Conservation (phyloP, 2,797 vertebrate species). For the Cheirogaleus major region DNA sequence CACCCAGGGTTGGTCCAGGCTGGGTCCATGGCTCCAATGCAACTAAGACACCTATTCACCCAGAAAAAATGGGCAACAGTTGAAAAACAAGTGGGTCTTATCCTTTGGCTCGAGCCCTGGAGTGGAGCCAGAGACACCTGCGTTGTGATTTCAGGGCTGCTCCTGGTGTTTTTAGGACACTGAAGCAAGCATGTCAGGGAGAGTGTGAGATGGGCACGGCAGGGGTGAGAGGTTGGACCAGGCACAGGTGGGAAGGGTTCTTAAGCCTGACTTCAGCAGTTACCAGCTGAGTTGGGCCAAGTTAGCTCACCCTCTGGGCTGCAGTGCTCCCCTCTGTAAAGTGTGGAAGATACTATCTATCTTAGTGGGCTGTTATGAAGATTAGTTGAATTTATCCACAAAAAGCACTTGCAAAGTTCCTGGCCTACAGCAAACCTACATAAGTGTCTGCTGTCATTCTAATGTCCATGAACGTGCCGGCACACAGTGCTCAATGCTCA, state of each 20-base stretch:
- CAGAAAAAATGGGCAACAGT: not conserved
- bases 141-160: not conserved
- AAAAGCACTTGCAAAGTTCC: not conserved
- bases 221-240: not conserved
- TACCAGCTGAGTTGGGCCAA: too few species aligned
- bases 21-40: not conserved
- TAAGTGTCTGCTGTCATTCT: not conserved
- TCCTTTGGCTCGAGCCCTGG: not conserved
- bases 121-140: not conserved
- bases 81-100: not conserved
- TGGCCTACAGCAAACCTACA: not conserved
- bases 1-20: not conserved
- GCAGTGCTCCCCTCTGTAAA: not conserved
- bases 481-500: not conserved
- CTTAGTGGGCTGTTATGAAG: not conserved
- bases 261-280: not conserved
- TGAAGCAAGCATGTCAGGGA: not conserved
- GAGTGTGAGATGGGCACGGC: not conserved
- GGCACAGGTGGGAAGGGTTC: not conserved
- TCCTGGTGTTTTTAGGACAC: not conserved
- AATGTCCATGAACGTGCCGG: rapidly evolving
- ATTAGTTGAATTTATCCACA: not conserved
- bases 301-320: not conserved
- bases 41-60: not conserved
- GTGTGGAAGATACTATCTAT: not conserved